Evolutionary conservation across 2,888 invertebrate genomes (phyloP).

Genomic region (Nasonovia ribisnigri): DNA sequence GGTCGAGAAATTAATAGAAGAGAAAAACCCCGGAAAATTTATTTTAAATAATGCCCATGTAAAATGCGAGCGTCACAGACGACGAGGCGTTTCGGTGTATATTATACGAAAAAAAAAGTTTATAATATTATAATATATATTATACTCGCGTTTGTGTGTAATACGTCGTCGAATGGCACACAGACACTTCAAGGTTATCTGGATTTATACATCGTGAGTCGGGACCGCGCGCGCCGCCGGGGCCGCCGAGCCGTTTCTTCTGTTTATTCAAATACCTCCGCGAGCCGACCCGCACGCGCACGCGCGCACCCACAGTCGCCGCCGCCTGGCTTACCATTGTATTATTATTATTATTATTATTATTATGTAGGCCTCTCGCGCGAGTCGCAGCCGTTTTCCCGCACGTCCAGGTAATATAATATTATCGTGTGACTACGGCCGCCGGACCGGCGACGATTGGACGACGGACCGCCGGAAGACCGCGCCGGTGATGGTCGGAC

Average conservation of each 20-base stretch:
- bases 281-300: not conserved
- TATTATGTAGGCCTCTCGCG: conserved; percentile 4
- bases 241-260: conserved; percentile 50
- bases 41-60: not conserved
- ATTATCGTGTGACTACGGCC: not conserved
- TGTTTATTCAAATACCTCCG: conserved; percentile 61
- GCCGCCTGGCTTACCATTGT: not conserved
- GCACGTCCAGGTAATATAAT: not conserved
- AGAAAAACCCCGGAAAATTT: conserved; percentile 11
- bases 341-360: not conserved
- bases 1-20: not conserved
- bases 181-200: conserved; percentile 63
- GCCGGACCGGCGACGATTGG: not conserved
- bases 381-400: not conserved
- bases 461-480: not conserved
- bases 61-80: not conserved
- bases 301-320: not conserved
- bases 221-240: conserved; percentile 13
- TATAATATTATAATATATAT: conserved; percentile 21
- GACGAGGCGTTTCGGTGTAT: not conserved
- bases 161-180: conserved; percentile 55
- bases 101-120: not conserved
- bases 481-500: not conserved
- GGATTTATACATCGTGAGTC: conserved; percentile 55
- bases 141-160: not conserved